phyloP scores from a whole-genome alignment of 2,888 invertebrate species.

The Chydorus sphaericus region DNA sequence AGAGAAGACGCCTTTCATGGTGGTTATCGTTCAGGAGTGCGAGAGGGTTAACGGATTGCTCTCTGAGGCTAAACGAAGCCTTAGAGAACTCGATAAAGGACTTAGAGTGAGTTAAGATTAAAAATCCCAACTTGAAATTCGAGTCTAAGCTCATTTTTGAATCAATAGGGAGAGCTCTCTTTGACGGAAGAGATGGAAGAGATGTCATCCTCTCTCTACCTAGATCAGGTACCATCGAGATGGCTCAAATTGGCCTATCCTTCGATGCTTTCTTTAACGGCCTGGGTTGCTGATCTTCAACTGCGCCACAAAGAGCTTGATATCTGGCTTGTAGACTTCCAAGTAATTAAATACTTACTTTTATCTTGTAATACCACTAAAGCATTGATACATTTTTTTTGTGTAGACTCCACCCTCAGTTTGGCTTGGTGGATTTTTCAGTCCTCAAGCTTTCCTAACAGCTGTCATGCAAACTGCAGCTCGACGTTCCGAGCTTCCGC shows the following conservation, averaged over 20 bases:
- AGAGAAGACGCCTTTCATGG: slow-evolving; percentile 89
- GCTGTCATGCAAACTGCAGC: slow-evolving; percentile 98
- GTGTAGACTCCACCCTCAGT: slow-evolving; percentile 77
- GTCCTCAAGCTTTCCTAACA: slow-evolving; percentile 87
- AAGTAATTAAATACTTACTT: slow-evolving; percentile 20
- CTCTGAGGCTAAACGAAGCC: slow-evolving; percentile 73
- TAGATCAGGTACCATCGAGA: slow-evolving; percentile 80
- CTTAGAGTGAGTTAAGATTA: slow-evolving; percentile 51
- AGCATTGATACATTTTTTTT: not conserved
- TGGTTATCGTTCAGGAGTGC: slow-evolving; percentile 89
- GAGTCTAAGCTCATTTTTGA: slow-evolving; percentile 22
- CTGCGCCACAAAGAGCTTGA: slow-evolving; percentile 73
- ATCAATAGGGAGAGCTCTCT: slow-evolving; percentile 86
- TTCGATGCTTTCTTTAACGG: slow-evolving; percentile 66
- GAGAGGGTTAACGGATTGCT: slow-evolving; percentile 90
- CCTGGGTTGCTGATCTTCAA: slow-evolving; percentile 87
- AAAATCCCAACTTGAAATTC: too few relatives aligned
- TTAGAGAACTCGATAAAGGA: slow-evolving; percentile 83
- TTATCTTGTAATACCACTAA: not conserved
- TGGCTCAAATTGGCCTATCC: slow-evolving; percentile 86
- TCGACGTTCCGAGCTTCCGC: slow-evolving; percentile 74
- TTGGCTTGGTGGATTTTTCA: slow-evolving; percentile 96
- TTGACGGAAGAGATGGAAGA: slow-evolving; percentile 95
- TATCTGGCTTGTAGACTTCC: slow-evolving; percentile 86
- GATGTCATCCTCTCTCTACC: slow-evolving; percentile 74